Conservation (phyloP, 2,113 vertebrate species). For the Callionymus lyra region DNA sequence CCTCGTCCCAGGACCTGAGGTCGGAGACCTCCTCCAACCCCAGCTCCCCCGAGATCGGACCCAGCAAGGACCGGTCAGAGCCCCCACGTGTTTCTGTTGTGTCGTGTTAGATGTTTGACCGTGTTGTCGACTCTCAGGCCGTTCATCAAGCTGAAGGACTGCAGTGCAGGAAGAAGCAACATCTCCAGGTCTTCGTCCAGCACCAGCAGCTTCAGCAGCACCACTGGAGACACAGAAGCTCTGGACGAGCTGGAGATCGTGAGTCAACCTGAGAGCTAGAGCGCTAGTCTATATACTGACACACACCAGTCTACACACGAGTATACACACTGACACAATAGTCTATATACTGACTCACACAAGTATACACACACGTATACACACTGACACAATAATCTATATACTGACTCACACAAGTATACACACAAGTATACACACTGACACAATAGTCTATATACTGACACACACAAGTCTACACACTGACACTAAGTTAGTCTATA, state of each 20-base stretch:
- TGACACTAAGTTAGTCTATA: too few relatives aligned
- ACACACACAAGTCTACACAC: too few relatives aligned
- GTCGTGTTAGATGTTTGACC: neutral
- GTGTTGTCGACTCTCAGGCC: constrained; percentile 58
- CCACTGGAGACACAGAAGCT: constrained; percentile 82
- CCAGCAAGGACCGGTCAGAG: constrained; percentile 88
- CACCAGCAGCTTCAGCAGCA: constrained; percentile 97
- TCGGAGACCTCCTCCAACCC: constrained; percentile 91
- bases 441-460: too few relatives aligned
- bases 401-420: too few relatives aligned
- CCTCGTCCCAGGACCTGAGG: constrained; percentile 80
- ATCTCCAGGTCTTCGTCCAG: constrained; percentile 94
- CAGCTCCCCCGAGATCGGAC: constrained; percentile 92
- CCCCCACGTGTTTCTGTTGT: too few relatives aligned
- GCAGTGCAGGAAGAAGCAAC: constrained; percentile 71
- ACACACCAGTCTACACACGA: too few relatives aligned
- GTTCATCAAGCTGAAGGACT: constrained; percentile 84
- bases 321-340: too few relatives aligned
- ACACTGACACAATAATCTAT: too few relatives aligned
- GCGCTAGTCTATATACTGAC: too few relatives aligned
- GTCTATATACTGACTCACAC: too few relatives aligned
- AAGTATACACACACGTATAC: too few relatives aligned
- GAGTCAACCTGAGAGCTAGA: constrained; percentile 21
- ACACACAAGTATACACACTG: too few relatives aligned
- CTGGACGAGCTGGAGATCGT: constrained; percentile 88